A percentile compares a stretch with the other conserved stretches of the same genome.
phyloP scores from a whole-genome alignment of 2,888 invertebrate species.

The Willowsia nigromaculata region DNA sequence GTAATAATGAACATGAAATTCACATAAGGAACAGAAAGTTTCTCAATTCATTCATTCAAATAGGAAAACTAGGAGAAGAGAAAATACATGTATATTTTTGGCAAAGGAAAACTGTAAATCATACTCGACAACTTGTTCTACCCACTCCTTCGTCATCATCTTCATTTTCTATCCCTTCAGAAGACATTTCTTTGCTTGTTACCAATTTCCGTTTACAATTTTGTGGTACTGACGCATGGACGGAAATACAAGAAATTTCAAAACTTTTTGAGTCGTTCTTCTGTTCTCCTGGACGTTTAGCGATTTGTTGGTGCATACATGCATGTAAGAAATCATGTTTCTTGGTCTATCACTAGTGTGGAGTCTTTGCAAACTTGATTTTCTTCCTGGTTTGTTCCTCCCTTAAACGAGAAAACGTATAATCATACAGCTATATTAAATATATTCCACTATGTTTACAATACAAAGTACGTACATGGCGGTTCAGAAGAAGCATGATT shows the following conservation, averaged over 20 bases:
- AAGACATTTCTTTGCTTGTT: constrained; percentile 44
- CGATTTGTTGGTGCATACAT: constrained; percentile 67
- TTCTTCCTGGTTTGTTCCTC: background rate
- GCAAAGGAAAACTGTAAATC: constrained; percentile 18
- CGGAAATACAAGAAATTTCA: constrained; percentile 58
- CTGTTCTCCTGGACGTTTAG: constrained; percentile 59
- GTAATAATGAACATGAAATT: constrained; percentile 42
- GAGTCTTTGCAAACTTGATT: constrained; percentile 46
- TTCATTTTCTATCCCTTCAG: background rate
- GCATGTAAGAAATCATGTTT: constrained; percentile 57
- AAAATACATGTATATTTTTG: background rate
- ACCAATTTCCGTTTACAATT: constrained; percentile 57
- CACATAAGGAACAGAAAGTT: constrained; percentile 2
- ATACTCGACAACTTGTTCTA: background rate
- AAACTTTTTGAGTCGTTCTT: constrained; percentile 48
- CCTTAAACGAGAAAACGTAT: background rate
- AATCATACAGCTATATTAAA: background rate
- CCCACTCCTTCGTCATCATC: background rate
- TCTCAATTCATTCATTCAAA: constrained; percentile 20
- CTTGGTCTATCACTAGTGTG: constrained; percentile 1
- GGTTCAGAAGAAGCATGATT: background rate
- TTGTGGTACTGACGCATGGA: constrained; percentile 58
- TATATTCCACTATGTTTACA: background rate
- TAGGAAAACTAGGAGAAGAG: background rate
- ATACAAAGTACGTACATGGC: background rate